These are phyloP conservation scores for Phalacrocorax brasilianus DNA, from an alignment of 2,113 vertebrate genomes.

Conservation along the genomic window DNA sequence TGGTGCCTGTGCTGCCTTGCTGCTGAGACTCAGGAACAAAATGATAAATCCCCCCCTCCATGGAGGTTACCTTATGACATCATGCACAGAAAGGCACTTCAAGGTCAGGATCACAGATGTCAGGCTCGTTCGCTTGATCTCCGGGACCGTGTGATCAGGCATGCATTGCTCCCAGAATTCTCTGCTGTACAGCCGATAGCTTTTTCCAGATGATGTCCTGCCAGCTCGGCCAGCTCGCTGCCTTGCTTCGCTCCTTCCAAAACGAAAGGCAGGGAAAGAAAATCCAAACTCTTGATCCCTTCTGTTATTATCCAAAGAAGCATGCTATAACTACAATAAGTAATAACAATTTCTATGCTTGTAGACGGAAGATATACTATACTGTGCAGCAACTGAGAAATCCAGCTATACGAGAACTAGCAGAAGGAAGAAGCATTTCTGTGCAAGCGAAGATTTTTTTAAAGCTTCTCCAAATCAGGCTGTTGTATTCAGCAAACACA, in stretches of 20 bases:
- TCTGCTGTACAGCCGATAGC: constrained; percentile 85
- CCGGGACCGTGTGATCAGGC: constrained; percentile 92
- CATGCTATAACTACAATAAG: background rate
- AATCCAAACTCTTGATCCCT: background rate
- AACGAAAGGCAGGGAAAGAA: background rate
- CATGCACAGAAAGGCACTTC: constrained; percentile 93
- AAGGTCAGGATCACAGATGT: constrained; percentile 91
- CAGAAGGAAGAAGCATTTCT: background rate
- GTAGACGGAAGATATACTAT: background rate
- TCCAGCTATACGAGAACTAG: background rate
- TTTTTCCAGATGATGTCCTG: constrained; percentile 88
- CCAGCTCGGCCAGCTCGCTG: constrained; percentile 92
- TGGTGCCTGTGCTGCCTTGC: background rate
- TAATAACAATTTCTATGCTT: background rate
- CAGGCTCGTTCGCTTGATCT: constrained; percentile 92
- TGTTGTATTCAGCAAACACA: background rate
- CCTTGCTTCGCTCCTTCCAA: constrained; percentile 86
- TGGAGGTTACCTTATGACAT: constrained; percentile 91
- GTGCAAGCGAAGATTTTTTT: background rate
- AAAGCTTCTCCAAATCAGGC: background rate
- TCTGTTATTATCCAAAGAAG: background rate
- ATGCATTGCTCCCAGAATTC: constrained; percentile 96
- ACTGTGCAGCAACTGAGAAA: background rate
- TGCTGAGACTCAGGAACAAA: background rate
- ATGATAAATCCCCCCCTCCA: background rate